phyloP scores from a whole-genome alignment of 1,140 invertebrate species.

The Psilanteris sp. region DNA sequence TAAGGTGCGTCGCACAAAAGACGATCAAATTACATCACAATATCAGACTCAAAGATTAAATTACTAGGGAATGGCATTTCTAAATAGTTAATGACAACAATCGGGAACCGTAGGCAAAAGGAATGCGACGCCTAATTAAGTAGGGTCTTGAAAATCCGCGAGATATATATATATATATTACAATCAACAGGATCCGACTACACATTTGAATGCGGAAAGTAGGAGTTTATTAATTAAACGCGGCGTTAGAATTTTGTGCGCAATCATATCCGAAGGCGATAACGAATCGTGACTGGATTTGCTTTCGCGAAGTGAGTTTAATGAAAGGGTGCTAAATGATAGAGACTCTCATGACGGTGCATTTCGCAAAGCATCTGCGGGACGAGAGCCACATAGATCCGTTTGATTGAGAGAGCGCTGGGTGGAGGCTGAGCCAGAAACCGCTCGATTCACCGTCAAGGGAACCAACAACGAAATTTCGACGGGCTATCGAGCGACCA shows the following conservation, averaged over 20 bases:
- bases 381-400: constrained; percentile 14
- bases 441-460: constrained; percentile 16
- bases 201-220: too few species aligned
- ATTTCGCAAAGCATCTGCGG: constrained; percentile 18
- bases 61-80: constrained; percentile 10
- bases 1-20: constrained; percentile 15
- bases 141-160: not conserved
- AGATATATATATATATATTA: too few species aligned
- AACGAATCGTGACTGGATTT: constrained; percentile 16
- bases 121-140: constrained; percentile 18
- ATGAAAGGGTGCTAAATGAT: constrained; percentile 35
- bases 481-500: constrained; percentile 38
- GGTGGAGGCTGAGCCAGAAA: not conserved
- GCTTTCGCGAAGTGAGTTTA: constrained; percentile 4
- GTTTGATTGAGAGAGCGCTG: constrained; percentile 16
- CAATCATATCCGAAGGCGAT: constrained; percentile 19
- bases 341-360: constrained; percentile 12
- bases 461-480: constrained; percentile 41
- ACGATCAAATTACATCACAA: constrained; percentile 8
- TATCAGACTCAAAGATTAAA: constrained; percentile 23
- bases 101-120: not conserved
- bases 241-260: not conserved
- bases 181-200: not conserved
- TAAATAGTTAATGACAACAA: constrained; percentile 17
- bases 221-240: constrained; percentile 14